These are phyloP conservation scores for Erithacus rubecula DNA, from an alignment of 2,797 vertebrate species.

Conservation along the genomic window DNA sequence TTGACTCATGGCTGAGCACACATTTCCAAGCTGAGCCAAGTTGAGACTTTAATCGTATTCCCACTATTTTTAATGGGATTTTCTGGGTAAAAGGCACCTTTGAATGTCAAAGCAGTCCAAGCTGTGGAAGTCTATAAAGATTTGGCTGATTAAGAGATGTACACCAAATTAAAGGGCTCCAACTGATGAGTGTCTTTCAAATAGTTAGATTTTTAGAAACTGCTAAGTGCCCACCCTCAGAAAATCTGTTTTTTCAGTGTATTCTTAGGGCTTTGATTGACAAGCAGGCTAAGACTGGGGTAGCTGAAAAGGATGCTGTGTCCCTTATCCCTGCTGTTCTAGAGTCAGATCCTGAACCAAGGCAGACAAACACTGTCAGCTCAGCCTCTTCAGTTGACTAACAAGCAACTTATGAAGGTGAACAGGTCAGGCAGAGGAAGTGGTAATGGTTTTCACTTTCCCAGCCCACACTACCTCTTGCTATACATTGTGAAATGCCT, in stretches of 20 bases:
- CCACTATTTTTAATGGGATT: not conserved
- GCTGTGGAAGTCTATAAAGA: not conserved
- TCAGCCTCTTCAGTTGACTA: not conserved
- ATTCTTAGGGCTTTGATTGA: conserved; percentile 56
- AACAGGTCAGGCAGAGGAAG: not conserved
- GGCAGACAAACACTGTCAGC: not conserved
- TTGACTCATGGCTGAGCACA: not conserved
- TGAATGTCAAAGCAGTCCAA: not conserved
- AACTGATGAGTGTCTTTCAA: not conserved
- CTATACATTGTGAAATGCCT: not conserved
- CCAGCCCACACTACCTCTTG: not conserved
- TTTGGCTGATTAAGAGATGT: not conserved
- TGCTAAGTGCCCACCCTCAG: conserved; percentile 7
- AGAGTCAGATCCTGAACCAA: not conserved
- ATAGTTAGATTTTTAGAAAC: not conserved
- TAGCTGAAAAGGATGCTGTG: not conserved
- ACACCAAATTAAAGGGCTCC: not conserved
- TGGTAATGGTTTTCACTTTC: not conserved
- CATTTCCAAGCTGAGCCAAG: not conserved
- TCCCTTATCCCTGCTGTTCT: conserved; percentile 20
- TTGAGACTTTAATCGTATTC: rapidly evolving
- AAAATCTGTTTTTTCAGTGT: conserved; percentile 48
- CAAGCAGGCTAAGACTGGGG: conserved; percentile 14
- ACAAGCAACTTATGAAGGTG: not conserved
- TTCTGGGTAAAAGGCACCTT: not conserved